These are phyloP conservation scores for Microctonus brassicae DNA, from an alignment of 2,888 invertebrate species.

Conservation along the genomic window DNA sequence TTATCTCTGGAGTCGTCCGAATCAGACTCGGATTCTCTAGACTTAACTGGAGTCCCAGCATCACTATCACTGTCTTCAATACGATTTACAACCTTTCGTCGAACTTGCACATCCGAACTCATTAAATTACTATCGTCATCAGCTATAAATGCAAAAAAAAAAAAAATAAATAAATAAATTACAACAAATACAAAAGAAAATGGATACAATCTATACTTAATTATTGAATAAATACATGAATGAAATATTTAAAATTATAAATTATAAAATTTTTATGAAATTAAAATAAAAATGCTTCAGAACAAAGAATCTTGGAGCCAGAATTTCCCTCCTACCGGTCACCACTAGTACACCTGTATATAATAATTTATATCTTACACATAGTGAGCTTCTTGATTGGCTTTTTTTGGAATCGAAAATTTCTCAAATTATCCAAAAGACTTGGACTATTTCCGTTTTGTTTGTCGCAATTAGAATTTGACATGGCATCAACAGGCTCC, in stretches of 20 bases:
- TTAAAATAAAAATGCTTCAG: background rate
- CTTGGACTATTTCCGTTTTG: constrained; percentile 72
- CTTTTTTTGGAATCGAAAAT: constrained; percentile 80
- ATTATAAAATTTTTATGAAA: no score
- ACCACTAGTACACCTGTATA: background rate
- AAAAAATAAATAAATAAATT: constrained; percentile 6
- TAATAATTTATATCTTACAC: constrained; percentile 51
- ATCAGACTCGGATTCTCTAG: constrained; percentile 43
- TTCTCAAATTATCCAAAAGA: constrained; percentile 76
- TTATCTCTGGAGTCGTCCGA: constrained; percentile 52
- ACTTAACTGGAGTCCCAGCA: constrained; percentile 51
- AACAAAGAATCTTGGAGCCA: background rate
- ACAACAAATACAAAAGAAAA: constrained; percentile 6
- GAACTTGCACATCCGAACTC: constrained; percentile 52
- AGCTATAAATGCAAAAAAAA: no score
- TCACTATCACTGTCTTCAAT: constrained; percentile 67
- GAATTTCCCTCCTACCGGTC: background rate
- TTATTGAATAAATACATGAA: background rate
- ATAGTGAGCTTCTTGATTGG: constrained; percentile 60
- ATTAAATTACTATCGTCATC: constrained; percentile 64
- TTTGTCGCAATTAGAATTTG: constrained; percentile 62
- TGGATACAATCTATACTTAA: background rate
- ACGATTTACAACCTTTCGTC: constrained; percentile 60
- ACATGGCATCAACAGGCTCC: constrained; percentile 55
- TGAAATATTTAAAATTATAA: no score